Evolutionary conservation across 2,797 vertebrate species (phyloP).

Genomic region (Melanotaenia nigrans): DNA sequence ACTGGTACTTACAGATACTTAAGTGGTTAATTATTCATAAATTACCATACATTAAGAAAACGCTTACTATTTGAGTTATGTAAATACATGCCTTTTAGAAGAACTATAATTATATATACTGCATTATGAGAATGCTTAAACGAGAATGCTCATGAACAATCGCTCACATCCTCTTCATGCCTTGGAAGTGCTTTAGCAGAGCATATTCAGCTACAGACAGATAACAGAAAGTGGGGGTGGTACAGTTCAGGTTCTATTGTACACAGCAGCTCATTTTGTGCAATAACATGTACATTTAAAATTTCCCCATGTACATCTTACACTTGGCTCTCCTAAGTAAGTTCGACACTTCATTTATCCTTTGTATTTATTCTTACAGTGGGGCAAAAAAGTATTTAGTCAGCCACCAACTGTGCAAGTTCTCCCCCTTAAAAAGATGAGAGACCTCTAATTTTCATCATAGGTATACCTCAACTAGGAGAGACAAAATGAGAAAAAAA

Average conservation of each 20-base stretch:
- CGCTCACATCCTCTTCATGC: neutral
- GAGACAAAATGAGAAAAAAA: too few species aligned
- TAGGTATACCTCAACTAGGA: too few species aligned
- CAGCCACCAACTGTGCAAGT: too few species aligned
- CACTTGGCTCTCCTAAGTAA: too few species aligned
- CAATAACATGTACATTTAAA: too few species aligned
- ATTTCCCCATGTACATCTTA: too few species aligned
- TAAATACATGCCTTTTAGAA: neutral
- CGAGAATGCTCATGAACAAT: neutral
- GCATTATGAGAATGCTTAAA: neutral
- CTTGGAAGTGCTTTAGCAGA: neutral
- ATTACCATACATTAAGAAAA: neutral
- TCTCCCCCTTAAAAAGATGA: too few species aligned
- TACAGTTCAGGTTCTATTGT: neutral
- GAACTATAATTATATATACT: neutral
- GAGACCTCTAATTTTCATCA: too few species aligned
- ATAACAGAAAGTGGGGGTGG: neutral
- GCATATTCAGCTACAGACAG: neutral
- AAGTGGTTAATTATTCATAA: neutral
- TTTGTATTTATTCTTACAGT: too few species aligned
- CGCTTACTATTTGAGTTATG: neutral
- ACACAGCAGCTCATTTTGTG: too few species aligned
- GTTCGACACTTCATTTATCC: too few species aligned
- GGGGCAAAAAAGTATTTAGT: too few species aligned
- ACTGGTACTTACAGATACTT: neutral